Conservation (phyloP, 2,797 vertebrate species). For the Acipenser transmontanus region DNA sequence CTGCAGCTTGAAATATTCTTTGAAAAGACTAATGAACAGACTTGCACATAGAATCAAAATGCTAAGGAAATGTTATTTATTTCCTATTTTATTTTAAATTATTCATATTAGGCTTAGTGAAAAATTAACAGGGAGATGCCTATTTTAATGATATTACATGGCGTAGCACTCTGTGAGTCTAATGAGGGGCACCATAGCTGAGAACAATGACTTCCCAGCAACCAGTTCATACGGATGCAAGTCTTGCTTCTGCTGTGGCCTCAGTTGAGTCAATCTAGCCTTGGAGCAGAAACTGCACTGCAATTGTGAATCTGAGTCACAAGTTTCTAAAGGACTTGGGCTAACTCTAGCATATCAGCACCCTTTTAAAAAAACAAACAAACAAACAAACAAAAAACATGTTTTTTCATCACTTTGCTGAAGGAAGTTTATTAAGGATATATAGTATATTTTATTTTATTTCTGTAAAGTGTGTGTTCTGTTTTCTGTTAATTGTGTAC, state of each 20-base stretch:
- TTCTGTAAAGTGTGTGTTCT: not conserved
- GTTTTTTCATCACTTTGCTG: too few relatives aligned
- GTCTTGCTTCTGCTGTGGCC: not conserved
- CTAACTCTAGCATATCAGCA: not conserved
- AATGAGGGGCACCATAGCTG: not conserved
- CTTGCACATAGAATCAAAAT: too few relatives aligned
- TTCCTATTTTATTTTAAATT: too few relatives aligned
- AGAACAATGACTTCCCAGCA: not conserved
- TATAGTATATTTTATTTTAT: not conserved
- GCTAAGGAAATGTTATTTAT: too few relatives aligned
- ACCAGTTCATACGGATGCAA: not conserved
- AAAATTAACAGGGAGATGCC: too few relatives aligned
- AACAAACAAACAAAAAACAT: too few relatives aligned
- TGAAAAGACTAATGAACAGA: too few relatives aligned
- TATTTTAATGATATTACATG: too few relatives aligned
- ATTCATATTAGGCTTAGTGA: too few relatives aligned
- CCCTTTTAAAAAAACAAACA: not conserved
- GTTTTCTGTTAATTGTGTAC: too few relatives aligned
- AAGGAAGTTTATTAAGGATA: too few relatives aligned
- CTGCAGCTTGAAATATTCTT: too few relatives aligned
- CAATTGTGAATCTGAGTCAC: not conserved
- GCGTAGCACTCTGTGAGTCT: not conserved
- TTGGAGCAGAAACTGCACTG: not conserved
- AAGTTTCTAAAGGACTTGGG: not conserved
- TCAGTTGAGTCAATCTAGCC: constrained; percentile 5